Percentiles rank a stretch among this genome's conserved stretches.
Evolutionary conservation across 2,113 vertebrate species (phyloP).

Genomic region (Chitala chitala): DNA sequence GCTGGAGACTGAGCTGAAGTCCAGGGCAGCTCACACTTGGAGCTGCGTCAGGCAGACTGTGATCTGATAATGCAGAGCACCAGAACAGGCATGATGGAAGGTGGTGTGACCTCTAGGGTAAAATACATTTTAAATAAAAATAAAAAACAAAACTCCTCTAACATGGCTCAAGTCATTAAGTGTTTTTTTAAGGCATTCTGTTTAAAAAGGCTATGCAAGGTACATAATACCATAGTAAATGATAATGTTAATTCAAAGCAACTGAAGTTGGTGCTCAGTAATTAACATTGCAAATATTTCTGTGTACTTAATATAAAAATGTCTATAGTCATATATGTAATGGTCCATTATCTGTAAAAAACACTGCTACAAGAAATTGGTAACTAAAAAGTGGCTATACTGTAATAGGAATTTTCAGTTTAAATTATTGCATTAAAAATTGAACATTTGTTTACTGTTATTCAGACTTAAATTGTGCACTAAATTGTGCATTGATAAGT

Average conservation of each 20-base stretch:
- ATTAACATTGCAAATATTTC: not conserved
- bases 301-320: conserved; percentile 4
- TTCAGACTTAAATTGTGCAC: too few relatives aligned
- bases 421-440: too few relatives aligned
- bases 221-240: not conserved
- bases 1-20: conserved; percentile 2
- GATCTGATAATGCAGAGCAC: not conserved
- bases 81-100: not conserved
- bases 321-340: not conserved
- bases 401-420: not conserved
- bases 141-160: not conserved
- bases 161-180: not conserved
- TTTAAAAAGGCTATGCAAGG: not conserved
- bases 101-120: not conserved
- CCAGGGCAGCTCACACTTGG: not conserved
- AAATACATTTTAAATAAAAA: not conserved
- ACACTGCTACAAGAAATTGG: not conserved
- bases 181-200: not conserved
- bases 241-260: conserved; percentile 10
- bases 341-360: conserved; percentile 6
- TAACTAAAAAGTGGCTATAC: conserved; percentile 3
- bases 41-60: not conserved
- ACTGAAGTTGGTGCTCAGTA: not conserved
- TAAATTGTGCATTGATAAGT: too few relatives aligned
- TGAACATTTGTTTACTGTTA: too few relatives aligned